These are phyloP conservation scores for Pagrus major DNA, from an alignment of 2,113 vertebrate genomes.

Conservation along the genomic window DNA sequence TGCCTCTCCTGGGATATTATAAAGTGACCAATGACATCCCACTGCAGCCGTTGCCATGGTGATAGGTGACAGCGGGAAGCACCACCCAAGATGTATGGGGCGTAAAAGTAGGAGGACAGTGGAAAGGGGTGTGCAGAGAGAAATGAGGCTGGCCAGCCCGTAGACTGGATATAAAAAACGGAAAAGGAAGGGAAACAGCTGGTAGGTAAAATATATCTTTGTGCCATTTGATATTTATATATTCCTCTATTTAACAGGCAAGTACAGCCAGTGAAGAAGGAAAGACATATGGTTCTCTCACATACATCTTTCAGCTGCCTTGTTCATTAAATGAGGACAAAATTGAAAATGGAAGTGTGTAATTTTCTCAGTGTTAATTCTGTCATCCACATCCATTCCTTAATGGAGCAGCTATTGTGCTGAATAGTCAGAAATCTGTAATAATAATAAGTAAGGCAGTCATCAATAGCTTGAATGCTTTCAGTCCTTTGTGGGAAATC, in stretches of 20 bases:
- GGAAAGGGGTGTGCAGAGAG: slow-evolving; percentile 29
- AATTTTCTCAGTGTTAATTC: slow-evolving; percentile 20
- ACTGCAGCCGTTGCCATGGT: slow-evolving; percentile 71
- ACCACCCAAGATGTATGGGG: slow-evolving; percentile 69
- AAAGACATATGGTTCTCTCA: neutral
- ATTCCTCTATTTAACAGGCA: neutral
- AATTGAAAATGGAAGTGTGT: slow-evolving; percentile 11
- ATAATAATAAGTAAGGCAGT: slow-evolving; percentile 8
- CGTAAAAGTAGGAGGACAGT: slow-evolving; percentile 51
- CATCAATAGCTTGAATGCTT: neutral
- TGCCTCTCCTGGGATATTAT: slow-evolving; percentile 38
- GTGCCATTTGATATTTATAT: neutral
- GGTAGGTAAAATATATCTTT: slow-evolving; percentile 14
- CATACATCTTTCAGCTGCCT: neutral
- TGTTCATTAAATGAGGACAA: neutral
- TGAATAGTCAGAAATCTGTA: slow-evolving; percentile 19
- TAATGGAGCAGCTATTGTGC: slow-evolving; percentile 19
- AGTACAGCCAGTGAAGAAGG: neutral
- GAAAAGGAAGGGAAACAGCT: neutral
- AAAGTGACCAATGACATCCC: slow-evolving; percentile 68
- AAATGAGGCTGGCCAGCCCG: neutral
- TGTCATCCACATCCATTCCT: neutral
- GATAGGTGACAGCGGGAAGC: slow-evolving; percentile 67
- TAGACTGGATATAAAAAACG: slow-evolving; percentile 7
- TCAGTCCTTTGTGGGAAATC: slow-evolving; percentile 8